Conservation (phyloP, 2,888 invertebrate species). For the Creontiades dilutus region DNA sequence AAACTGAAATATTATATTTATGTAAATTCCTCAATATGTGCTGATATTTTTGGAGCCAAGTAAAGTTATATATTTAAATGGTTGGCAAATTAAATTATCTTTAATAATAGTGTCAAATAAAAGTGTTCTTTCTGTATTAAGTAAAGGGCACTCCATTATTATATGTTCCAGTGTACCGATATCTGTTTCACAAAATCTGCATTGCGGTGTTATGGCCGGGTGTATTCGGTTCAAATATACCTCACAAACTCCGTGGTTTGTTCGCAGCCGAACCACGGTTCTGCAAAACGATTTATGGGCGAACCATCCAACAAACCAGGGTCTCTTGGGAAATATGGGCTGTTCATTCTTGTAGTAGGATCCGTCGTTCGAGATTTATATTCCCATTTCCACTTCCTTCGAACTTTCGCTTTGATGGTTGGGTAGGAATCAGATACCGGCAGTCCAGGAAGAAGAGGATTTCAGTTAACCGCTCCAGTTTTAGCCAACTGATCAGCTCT, state of each 20-base stretch:
- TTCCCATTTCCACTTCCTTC: background rate
- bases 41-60: no score
- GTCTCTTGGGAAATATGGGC: background rate
- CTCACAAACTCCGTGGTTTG: constrained; percentile 7
- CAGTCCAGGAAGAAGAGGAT: background rate
- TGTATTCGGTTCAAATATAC: background rate
- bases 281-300: no score
- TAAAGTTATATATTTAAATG: no score
- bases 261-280: background rate
- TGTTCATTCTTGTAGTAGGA: background rate
- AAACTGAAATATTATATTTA: no score
- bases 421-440: background rate
- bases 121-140: background rate
- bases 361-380: background rate
- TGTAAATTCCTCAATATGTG: no score
- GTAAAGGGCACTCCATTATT: background rate
- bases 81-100: background rate
- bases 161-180: constrained; percentile 2
- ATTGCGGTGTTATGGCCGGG: background rate
- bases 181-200: background rate
- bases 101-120: background rate
- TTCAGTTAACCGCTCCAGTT: background rate
- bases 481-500: background rate
- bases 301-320: constrained; percentile 1
- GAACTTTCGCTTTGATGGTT: no score